Evolutionary conservation across 2,113 vertebrate genomes (phyloP).

Genomic region (Colaptes auratus): DNA sequence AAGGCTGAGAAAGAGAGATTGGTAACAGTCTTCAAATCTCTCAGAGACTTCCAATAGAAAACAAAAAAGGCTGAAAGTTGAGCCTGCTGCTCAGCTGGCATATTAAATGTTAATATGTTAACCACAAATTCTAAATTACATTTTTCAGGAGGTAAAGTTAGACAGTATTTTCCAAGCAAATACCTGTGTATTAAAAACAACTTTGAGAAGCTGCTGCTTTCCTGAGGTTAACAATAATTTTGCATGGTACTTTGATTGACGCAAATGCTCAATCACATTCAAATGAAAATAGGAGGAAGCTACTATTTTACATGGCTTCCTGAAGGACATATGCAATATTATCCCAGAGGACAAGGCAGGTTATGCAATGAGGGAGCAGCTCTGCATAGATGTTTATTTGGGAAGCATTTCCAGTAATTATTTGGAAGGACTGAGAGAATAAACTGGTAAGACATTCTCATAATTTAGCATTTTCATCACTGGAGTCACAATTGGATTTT

Average conservation of each 20-base stretch:
- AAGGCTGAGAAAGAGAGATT: not conserved
- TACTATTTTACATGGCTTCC: conserved; percentile 58
- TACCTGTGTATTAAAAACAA: not conserved
- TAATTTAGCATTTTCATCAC: not conserved
- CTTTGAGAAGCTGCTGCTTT: conserved; percentile 8
- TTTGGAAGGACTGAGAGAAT: not conserved
- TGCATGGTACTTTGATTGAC: not conserved
- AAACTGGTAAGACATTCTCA: conserved; percentile 18
- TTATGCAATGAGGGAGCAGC: conserved; percentile 24
- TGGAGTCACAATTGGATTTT: not conserved
- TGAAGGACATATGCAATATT: conserved; percentile 35
- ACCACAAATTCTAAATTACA: not conserved
- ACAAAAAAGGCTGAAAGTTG: not conserved
- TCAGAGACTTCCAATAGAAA: not conserved
- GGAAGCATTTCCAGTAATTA: conserved; percentile 60
- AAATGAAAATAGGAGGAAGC: conserved; percentile 64
- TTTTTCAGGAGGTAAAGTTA: not conserved
- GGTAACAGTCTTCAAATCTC: not conserved
- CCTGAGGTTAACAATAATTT: conserved; percentile 6
- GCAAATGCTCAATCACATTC: conserved; percentile 34
- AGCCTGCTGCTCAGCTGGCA: not conserved
- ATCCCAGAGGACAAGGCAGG: conserved; percentile 36
- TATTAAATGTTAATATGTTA: not conserved
- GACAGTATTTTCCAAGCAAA: conserved; percentile 1
- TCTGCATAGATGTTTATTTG: conserved; percentile 7